These are phyloP conservation scores for Catostylus mosaicus DNA, from an alignment of 30 jellyfish, hydroid and myxozoan genomes.

Conservation along the genomic window DNA sequence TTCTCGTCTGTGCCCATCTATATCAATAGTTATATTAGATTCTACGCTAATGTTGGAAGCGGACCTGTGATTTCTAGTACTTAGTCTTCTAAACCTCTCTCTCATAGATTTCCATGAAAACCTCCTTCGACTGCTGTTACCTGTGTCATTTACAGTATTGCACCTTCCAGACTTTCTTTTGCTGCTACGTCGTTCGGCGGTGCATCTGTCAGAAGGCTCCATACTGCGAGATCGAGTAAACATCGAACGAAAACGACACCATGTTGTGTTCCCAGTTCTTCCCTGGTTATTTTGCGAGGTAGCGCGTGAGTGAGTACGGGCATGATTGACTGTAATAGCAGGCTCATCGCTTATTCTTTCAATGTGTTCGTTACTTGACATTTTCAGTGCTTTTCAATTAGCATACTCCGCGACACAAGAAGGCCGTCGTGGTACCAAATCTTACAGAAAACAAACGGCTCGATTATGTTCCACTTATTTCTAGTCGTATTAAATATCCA, in stretches of 20 bases:
- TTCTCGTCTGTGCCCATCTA: conserved; percentile 50
- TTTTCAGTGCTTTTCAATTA: not conserved
- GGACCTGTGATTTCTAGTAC: conserved; percentile 13
- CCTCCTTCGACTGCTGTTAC: not conserved
- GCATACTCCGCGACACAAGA: no score
- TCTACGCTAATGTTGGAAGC: not conserved
- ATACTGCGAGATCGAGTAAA: conserved; percentile 1
- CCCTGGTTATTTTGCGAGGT: not conserved
- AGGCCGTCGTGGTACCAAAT: no score
- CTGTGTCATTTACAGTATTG: no score
- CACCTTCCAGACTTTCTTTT: conserved; percentile 5
- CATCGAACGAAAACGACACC: not conserved
- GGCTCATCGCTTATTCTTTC: not conserved
- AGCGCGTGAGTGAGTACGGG: not conserved
- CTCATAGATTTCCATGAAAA: conserved; percentile 50
- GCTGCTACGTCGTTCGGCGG: not conserved
- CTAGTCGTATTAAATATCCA: no score
- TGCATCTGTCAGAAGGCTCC: not conserved
- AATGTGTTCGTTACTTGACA: conserved; percentile 18
- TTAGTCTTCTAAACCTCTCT: conserved; percentile 10
- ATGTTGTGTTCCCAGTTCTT: not conserved
- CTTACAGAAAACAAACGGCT: no score
- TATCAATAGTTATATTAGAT: conserved; percentile 37
- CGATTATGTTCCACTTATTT: no score
- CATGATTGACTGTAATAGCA: not conserved